Base-by-base conservation (phyloP, 1,140 invertebrate genomes). In the Acromyrmex charruanus region DNA sequence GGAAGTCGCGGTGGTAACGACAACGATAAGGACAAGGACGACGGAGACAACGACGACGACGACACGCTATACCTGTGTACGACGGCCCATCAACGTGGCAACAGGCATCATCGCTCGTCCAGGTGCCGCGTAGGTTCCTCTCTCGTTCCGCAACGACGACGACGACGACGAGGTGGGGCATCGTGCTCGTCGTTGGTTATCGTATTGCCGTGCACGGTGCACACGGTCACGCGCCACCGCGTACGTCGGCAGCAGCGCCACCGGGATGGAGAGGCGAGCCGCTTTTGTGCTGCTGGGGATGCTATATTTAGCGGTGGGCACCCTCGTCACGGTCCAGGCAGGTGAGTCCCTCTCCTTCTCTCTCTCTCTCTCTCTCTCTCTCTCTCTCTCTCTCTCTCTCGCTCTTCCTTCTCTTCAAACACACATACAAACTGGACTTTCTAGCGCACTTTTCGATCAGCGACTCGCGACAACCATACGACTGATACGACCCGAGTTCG, bases 301-400 rank as follows among this genome's bases (percentile, higher is more conserved):
- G 93, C 94, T 95, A 95, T 95, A 93, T 94, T 95, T 95, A 94
- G 94, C 93, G 72, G 49, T 39, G 77, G 91, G 92, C 91, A 92
- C 90, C 94, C 90, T 94, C 90, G 91, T 88, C 91, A 92, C 89
- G 87, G 89, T 93, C 90, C 91, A 93, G 87, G 93, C 93, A 93
- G 94, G 94, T 94, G 92, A 94, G 93, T 91, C 58, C 69, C 63
- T 71, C 71, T 93, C 91, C 92, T 92, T 86, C 72, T 71, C 53
- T 18, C 44, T 68, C 74, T 49, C 66, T 85, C 68, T 79, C 65
- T 65, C 66, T 75, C 63, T 71, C 53, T 6, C 59, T 71, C 68
- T 79, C 59, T 65, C 44, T 68, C 74, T 49, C 66, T 85, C 68
- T 79, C 65, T 65, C 61, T 7, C 53, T 68, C 68, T 35, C 59